Conservation (phyloP, 1,140 invertebrate species). For the Drosophila arizonae region DNA sequence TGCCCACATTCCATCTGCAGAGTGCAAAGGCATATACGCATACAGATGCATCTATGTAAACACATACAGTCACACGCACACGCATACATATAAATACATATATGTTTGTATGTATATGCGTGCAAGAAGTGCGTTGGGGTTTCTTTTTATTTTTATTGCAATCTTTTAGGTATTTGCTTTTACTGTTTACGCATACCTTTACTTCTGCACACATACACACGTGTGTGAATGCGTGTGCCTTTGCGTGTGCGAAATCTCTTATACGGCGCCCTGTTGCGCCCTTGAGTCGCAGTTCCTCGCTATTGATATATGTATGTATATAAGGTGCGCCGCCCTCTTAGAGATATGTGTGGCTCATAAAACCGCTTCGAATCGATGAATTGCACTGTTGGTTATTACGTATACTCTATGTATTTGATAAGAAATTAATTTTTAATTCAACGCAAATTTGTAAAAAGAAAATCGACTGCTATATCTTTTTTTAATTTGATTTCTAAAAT, state of each 20-base stretch:
- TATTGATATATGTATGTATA: too few relatives aligned
- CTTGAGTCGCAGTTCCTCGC: not conserved
- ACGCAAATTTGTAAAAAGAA: too few relatives aligned
- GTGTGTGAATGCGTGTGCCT: not conserved
- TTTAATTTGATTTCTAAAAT: too few relatives aligned
- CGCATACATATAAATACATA: slow-evolving; percentile 28
- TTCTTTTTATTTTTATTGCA: slow-evolving; percentile 22
- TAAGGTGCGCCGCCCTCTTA: slow-evolving; percentile 1
- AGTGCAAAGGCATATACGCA: slow-evolving; percentile 13
- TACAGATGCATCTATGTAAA: slow-evolving; percentile 14
- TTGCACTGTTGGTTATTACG: too few relatives aligned
- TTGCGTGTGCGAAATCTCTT: slow-evolving; percentile 4
- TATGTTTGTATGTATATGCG: slow-evolving; percentile 33
- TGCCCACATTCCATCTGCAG: slow-evolving; percentile 28
- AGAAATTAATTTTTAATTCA: too few relatives aligned
- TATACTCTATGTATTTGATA: too few relatives aligned
- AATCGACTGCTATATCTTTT: too few relatives aligned
- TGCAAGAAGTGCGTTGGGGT: slow-evolving; percentile 1
- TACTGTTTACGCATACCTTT: slow-evolving; percentile 21
- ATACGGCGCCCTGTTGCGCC: slow-evolving; percentile 33
- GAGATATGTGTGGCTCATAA: slow-evolving; percentile 1
- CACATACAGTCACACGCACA: not conserved
- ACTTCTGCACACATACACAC: not conserved
- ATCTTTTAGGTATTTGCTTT: slow-evolving; percentile 21
- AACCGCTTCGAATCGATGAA: slow-evolving; percentile 3